A percentile compares a stretch with the other conserved stretches of the same genome.
Evolutionary conservation across 2,113 vertebrate genomes (phyloP).

Genomic region (Fulica atra): DNA sequence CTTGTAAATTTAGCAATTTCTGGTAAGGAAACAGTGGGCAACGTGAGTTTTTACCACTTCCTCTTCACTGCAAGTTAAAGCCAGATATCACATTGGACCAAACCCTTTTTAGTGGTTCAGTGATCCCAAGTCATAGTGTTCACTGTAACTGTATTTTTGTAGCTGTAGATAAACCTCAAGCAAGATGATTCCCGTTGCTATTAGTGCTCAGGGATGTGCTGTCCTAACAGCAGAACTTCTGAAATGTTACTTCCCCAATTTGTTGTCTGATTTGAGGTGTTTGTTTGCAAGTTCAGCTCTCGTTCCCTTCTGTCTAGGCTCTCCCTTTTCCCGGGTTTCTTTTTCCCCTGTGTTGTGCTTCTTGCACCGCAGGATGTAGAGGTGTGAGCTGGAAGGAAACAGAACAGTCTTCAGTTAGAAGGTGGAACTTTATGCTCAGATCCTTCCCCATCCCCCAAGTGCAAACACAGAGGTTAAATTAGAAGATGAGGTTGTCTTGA

Average conservation of each 20-base stretch:
- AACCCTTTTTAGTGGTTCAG: background rate
- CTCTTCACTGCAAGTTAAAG: background rate
- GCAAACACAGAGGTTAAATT: slow-evolving; percentile 33
- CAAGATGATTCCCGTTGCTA: background rate
- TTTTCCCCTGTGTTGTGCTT: background rate
- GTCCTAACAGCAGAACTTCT: background rate
- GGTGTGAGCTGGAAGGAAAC: background rate
- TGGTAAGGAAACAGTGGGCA: background rate
- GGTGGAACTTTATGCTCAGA: slow-evolving; percentile 7
- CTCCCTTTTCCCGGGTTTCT: background rate
- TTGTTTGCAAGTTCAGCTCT: background rate
- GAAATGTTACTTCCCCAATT: background rate
- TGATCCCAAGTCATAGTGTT: background rate
- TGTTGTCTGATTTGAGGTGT: background rate
- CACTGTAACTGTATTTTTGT: background rate
- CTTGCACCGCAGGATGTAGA: background rate
- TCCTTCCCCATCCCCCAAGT: background rate
- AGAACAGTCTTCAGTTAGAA: background rate
- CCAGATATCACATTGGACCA: background rate
- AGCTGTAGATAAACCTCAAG: background rate
- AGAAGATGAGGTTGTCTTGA: slow-evolving; percentile 41
- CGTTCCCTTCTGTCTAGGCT: background rate
- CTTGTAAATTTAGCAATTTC: background rate
- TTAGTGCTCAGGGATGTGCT: background rate
- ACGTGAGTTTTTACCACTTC: background rate